Evolutionary conservation across 1,140 invertebrate genomes (phyloP).

Genomic region (Pristionchus pacificus): DNA sequence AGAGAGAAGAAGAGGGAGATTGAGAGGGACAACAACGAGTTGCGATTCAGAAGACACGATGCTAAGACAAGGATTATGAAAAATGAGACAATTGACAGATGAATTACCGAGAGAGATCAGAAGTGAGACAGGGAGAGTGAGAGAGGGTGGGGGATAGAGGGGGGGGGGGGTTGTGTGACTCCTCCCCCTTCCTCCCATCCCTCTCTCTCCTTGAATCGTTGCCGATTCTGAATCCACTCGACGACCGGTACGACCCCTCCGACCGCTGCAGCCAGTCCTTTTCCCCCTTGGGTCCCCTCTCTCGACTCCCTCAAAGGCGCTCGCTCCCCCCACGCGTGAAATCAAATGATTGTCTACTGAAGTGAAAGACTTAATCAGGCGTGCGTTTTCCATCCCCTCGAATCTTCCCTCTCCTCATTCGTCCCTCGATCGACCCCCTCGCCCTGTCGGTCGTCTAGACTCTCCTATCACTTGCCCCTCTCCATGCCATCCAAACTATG

Average conservation of each 20-base stretch:
- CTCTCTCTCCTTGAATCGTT: neutral
- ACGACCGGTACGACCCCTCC: neutral
- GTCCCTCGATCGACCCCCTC: no score
- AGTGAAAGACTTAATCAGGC: conserved; percentile 26
- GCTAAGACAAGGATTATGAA: no score
- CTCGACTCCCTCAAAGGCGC: neutral
- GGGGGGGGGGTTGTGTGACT: neutral
- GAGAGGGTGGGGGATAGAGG: neutral
- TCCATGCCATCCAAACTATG: no score
- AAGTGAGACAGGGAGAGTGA: neutral
- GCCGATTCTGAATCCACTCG: neutral
- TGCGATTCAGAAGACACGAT: no score
- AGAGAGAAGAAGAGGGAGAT: no score
- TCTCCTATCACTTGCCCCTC: no score
- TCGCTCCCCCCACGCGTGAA: conserved; percentile 21
- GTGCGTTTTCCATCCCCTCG: no score
- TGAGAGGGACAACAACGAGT: no score
- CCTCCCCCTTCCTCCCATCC: neutral
- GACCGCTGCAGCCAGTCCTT: no score
- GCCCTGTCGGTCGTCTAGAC: no score
- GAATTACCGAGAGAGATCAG: neutral
- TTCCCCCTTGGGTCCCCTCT: neutral
- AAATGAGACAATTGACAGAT: neutral
- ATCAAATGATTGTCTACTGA: conserved; percentile 25
- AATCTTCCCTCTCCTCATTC: no score